These are phyloP conservation scores for Myrmecobius fasciatus DNA, from an alignment of 2,113 vertebrate genomes.

Conservation along the genomic window DNA sequence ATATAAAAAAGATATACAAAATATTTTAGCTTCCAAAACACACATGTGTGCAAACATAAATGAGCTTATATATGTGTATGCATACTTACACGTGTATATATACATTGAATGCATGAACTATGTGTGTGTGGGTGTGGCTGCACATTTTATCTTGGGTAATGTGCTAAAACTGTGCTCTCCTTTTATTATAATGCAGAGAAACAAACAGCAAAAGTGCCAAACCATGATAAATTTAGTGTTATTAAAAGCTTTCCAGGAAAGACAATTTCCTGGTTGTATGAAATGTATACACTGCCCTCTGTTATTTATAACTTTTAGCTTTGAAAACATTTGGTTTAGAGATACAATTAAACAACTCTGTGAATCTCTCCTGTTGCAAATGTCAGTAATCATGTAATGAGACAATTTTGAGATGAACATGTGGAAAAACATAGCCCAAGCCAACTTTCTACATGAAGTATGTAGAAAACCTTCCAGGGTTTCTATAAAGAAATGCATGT, in stretches of 20 bases:
- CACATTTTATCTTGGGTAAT: background rate
- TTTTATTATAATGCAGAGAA: slow-evolving; percentile 51
- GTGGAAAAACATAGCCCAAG: slow-evolving; percentile 41
- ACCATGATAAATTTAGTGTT: slow-evolving; percentile 65
- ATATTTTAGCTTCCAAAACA: background rate
- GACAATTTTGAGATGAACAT: slow-evolving; percentile 65
- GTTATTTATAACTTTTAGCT: slow-evolving; percentile 63
- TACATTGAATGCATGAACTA: no score
- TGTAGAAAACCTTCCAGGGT: slow-evolving; percentile 37
- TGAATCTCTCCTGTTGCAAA: slow-evolving; percentile 57
- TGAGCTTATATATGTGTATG: background rate
- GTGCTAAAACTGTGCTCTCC: slow-evolving; percentile 45
- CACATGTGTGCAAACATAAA: background rate
- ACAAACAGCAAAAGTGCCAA: slow-evolving; percentile 64
- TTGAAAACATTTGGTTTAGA: slow-evolving; percentile 56
- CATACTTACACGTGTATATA: no score
- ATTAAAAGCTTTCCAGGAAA: slow-evolving; percentile 72
- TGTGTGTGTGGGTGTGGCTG: no score
- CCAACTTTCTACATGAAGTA: slow-evolving; percentile 47
- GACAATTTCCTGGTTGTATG: slow-evolving; percentile 64
- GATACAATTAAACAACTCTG: slow-evolving; percentile 47
- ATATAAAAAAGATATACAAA: background rate
- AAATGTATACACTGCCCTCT: slow-evolving; percentile 56
- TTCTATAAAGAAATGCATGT: slow-evolving; percentile 15
- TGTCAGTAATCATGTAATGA: slow-evolving; percentile 68